Conservation (phyloP, 92 coral and sea anemone genomes). For the Ricordea florida region DNA sequence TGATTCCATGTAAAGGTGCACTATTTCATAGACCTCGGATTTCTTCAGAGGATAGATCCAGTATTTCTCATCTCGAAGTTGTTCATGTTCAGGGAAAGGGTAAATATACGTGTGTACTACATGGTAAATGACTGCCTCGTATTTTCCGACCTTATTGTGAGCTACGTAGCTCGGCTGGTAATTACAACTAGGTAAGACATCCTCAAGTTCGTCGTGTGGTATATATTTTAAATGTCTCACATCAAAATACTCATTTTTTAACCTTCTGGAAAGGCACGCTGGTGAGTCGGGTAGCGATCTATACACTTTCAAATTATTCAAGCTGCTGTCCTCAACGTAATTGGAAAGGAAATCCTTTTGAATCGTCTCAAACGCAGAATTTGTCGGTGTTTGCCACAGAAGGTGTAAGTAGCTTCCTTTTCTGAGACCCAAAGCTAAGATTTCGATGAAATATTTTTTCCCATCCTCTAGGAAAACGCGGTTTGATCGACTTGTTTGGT, state of each 20-base stretch:
- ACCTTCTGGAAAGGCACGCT: constrained; percentile 3
- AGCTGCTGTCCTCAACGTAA: neutral
- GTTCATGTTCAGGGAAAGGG: constrained; percentile 20
- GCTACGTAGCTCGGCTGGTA: constrained; percentile 66
- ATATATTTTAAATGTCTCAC: constrained; percentile 2
- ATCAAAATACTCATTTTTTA: neutral
- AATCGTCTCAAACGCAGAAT: constrained; percentile 1
- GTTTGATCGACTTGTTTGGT: neutral
- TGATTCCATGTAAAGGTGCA: constrained; percentile 49
- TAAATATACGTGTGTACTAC: constrained; percentile 33
- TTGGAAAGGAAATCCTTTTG: neutral
- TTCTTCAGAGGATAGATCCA: constrained; percentile 57
- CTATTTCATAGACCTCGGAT: constrained; percentile 52
- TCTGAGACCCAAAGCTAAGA: constrained; percentile 2
- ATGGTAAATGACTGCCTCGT: neutral
- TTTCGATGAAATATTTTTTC: constrained; percentile 37
- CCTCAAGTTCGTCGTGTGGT: constrained; percentile 30
- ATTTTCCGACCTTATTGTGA: neutral
- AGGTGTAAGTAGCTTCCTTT: constrained; percentile 16
- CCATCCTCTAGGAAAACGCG: neutral
- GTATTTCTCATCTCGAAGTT: neutral
- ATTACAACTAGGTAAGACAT: constrained; percentile 49
- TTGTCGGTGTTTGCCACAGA: constrained; percentile 48
- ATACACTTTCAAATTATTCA: neutral
- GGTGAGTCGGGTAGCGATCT: neutral